Conservation (phyloP, 37 sponge, comb jelly and placozoan genomes). For the Cladorhizidae sp. region DNA sequence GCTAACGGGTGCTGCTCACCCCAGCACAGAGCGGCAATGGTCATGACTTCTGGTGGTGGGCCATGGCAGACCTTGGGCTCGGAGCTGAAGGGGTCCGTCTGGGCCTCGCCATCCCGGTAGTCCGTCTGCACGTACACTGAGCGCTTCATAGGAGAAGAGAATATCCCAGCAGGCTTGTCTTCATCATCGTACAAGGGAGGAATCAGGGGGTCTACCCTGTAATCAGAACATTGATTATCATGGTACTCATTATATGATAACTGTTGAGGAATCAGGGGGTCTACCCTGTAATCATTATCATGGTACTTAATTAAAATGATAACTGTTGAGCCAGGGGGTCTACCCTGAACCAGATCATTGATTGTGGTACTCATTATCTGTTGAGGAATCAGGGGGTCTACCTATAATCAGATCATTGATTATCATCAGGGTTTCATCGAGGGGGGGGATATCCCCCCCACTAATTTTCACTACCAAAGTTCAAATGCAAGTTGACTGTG, state of each 20-base stretch:
- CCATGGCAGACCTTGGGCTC: slow-evolving; percentile 86
- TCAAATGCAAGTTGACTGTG: too few relatives aligned
- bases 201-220: slow-evolving; percentile 52
- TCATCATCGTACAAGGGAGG: slow-evolving; percentile 17
- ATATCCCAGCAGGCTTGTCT: background rate
- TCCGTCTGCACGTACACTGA: slow-evolving; percentile 80
- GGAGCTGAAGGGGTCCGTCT: slow-evolving; percentile 96
- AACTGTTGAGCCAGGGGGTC: too few relatives aligned
- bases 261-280: too few relatives aligned
- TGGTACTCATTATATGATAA: too few relatives aligned
- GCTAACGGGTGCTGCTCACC: too few relatives aligned
- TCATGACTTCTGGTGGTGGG: slow-evolving; percentile 90
- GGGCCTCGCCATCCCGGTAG: slow-evolving; percentile 91
- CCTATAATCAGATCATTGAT: background rate
- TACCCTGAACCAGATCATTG: background rate
- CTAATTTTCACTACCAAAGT: too few relatives aligned
- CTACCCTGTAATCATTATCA: too few relatives aligned
- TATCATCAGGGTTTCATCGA: background rate
- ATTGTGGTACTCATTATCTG: background rate
- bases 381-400: background rate
- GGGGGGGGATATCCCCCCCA: too few relatives aligned
- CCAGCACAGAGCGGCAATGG: slow-evolving; percentile 87
- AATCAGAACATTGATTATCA: too few relatives aligned
- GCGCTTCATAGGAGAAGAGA: slow-evolving; percentile 39
- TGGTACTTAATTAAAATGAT: too few relatives aligned